Conservation (phyloP, 2,888 invertebrate genomes). For the Arge pagana region DNA sequence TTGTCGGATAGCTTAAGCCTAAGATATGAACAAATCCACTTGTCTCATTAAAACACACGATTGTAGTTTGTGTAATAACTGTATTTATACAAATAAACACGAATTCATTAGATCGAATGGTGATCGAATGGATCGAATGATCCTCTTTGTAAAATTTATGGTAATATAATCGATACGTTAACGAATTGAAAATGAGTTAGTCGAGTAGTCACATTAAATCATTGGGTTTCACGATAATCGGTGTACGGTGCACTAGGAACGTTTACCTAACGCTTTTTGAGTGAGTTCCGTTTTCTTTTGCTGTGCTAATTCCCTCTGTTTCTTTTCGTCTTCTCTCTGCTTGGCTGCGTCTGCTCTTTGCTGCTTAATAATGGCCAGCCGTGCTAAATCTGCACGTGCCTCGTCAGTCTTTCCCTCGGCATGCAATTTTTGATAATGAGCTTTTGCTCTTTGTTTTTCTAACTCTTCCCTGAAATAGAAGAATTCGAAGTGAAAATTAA, state of each 20-base stretch:
- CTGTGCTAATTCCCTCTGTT: slow-evolving; percentile 66
- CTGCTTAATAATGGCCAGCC: slow-evolving; percentile 91
- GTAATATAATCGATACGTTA: slow-evolving; percentile 4
- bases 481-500: neutral
- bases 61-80: slow-evolving; percentile 31
- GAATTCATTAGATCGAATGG: slow-evolving; percentile 32
- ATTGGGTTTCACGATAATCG: too few relatives aligned
- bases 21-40: too few relatives aligned
- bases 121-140: slow-evolving; percentile 26
- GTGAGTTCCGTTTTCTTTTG: slow-evolving; percentile 66
- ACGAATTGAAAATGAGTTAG: slow-evolving; percentile 7
- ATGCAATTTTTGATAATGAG: slow-evolving; percentile 90
- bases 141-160: slow-evolving; percentile 15
- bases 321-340: slow-evolving; percentile 83
- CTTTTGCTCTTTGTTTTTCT: slow-evolving; percentile 86
- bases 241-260: slow-evolving; percentile 37
- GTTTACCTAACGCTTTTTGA: slow-evolving; percentile 68
- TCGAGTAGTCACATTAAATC: too few relatives aligned
- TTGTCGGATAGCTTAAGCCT: too few relatives aligned
- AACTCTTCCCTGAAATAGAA: slow-evolving; percentile 80
- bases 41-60: too few relatives aligned
- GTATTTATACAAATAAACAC: slow-evolving; percentile 41
- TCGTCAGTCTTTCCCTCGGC: slow-evolving; percentile 96
- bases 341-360: slow-evolving; percentile 96
- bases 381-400: slow-evolving; percentile 90